Conservation (phyloP, 2,113 vertebrate species). For the Corydoras sp. region DNA sequence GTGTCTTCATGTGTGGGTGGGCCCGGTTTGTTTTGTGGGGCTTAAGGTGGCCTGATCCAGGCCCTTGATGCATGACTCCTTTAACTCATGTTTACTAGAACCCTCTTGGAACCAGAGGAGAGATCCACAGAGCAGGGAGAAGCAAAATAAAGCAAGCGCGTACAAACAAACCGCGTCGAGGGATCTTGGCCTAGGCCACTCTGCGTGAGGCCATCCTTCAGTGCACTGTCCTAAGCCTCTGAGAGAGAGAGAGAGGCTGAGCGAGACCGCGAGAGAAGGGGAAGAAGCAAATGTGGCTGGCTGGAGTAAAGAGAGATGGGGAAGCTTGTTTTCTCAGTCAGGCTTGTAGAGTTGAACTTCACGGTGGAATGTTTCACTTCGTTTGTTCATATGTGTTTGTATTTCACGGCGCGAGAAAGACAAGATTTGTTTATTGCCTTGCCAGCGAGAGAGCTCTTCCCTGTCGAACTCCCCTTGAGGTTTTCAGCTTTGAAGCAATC, state of each 20-base stretch:
- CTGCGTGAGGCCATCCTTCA: constrained; percentile 25
- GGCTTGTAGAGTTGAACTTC: constrained; percentile 31
- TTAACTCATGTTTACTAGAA: constrained; percentile 36
- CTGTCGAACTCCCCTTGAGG: background rate
- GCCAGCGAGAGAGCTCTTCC: constrained; percentile 27
- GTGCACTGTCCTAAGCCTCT: constrained; percentile 16
- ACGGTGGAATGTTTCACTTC: constrained; percentile 38
- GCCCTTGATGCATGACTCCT: constrained; percentile 33
- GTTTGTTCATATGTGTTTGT: constrained; percentile 40
- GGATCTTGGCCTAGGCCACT: constrained; percentile 16
- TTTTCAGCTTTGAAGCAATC: constrained; percentile 23
- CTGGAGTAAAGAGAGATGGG: constrained; percentile 2
- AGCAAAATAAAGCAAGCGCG: constrained; percentile 38
- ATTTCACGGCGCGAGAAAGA: constrained; percentile 35
- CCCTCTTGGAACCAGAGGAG: constrained; percentile 22
- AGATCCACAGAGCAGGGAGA: constrained; percentile 33
- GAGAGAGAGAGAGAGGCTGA: background rate
- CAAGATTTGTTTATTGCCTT: constrained; percentile 29
- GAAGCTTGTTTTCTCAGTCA: constrained; percentile 38
- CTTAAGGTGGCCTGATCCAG: constrained; percentile 32
- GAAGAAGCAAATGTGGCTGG: background rate
- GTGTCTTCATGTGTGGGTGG: constrained; percentile 12
- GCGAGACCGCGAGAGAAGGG: constrained; percentile 13
- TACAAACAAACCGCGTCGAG: constrained; percentile 42
- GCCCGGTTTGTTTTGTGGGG: constrained; percentile 33